Evolutionary conservation across 2,113 vertebrate genomes (phyloP), one percentile per base, ranked within the genome.

Genomic region (Carassius auratus): DNA sequence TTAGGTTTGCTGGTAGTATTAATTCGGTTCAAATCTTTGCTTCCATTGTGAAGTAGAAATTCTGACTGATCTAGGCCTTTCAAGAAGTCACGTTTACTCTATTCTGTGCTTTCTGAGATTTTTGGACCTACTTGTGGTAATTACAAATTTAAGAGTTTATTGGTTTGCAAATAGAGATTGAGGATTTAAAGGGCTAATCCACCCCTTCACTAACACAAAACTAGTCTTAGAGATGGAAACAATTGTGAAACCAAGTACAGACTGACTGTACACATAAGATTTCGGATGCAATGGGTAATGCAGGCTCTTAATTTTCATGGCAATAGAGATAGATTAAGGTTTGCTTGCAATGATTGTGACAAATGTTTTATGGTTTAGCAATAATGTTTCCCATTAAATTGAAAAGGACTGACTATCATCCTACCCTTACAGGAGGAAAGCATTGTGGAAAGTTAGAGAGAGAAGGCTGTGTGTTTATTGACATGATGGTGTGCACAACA

Each of bases 401-500:
- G 14, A 17, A 23, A 19, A 76, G 19, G 48, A 55, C 14, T 2
- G 48, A 3, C 23, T 4, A 8, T 30, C n/a, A 66, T 66, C 61
- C n/a, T 66, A 10, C 42, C 45, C 2, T 61, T n/a, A 79, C 19
- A 68, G 2, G 42, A 45, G 30, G 30, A 30, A 45, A 45, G 42
- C 45, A 12, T 48, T 12, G 45, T 66, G 45, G 19, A 76, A 81
- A 76, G 55, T 73, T 45, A 74, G 17, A n/a, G 57, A 73, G 57
- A 64, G 26, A 15, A 66, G 36, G 21, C 75, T 50, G 15, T 76
- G 57, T 76, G 57, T 77, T 76, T 74, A 77, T 52, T 78, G 38
- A 86, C 52, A 87, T 86, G 81, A 88, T 79, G 19, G 83, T 82
- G 84, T 55, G 68, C 68, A 86, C 74, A 78, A 80, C 55, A 50